Evolutionary conservation across 37 sponge, comb jelly and placozoan species (phyloP).

Genomic region (Halisarca cf. caerulea): DNA sequence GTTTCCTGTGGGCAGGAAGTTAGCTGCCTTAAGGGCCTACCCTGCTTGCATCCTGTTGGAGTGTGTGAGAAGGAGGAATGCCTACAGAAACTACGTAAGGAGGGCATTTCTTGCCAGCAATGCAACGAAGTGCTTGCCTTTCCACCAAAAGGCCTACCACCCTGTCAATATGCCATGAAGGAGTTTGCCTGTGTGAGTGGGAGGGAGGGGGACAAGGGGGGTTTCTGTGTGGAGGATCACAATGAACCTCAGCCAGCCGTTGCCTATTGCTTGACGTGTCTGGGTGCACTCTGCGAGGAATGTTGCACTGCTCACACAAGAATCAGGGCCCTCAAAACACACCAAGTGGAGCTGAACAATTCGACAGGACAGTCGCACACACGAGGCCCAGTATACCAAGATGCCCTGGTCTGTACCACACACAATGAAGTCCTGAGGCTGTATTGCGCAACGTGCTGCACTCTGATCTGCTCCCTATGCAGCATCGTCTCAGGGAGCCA

Average conservation of each 20-base stretch:
- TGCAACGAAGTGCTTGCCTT: no score
- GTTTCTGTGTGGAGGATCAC: slow-evolving; percentile 14
- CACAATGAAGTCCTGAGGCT: not conserved
- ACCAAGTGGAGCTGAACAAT: not conserved
- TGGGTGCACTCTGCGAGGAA: slow-evolving; percentile 1
- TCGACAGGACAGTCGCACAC: no score
- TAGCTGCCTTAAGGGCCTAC: no score
- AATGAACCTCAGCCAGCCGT: not conserved
- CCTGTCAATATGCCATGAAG: not conserved
- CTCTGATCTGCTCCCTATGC: not conserved
- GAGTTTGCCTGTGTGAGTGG: not conserved
- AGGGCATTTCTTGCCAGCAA: no score
- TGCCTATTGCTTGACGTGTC: not conserved
- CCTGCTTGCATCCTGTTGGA: no score
- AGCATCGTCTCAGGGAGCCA: not conserved
- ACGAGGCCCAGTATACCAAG: not conserved
- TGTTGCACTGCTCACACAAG: not conserved
- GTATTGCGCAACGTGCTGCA: not conserved
- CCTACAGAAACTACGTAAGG: no score
- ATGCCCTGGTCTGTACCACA: not conserved
- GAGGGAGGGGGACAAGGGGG: not conserved
- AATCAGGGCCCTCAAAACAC: not conserved
- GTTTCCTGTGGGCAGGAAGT: no score
- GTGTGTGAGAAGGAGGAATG: no score
- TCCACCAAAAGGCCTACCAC: no score